Evolutionary conservation across 23 tunicate genomes (phyloP), one percentile per base, ranked within the genome.

Genomic region (Trididemnum nubilum): DNA sequence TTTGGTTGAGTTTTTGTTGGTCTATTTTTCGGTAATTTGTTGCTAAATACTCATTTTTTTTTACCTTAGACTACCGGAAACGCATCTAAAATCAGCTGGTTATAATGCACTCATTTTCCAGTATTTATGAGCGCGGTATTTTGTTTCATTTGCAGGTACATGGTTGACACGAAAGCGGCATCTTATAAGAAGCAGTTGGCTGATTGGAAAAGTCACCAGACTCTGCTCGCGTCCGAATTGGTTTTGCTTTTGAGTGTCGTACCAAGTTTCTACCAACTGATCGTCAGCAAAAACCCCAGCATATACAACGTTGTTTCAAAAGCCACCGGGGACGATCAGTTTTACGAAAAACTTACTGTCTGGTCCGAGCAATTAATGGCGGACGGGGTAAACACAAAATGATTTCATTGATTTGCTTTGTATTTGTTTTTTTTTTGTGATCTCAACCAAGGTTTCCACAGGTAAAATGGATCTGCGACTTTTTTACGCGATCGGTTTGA

Each of bases 181-280:
- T 3, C 26, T 22, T 26, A 61, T 21, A 61, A 26, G 54, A 44
- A 44, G 67, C 67, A 61, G 4, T 12, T 24, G 26, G 67, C 22
- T 22, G 67, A 61, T 26, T 88, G 93, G 93, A 82, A 80, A 64
- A 72, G 66, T 21, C 89, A 93, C 74, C 94, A 51, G 35, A 58
- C 63, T 12, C 57, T 93, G 38, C 86, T 93, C 0, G 86, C 94
- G 7, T 87, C 98, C 27, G 98, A 93, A 36, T 70, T 88, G 35
- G 83, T 84, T 27, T 64, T 93, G 25, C 64, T 93, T 23, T 72
- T 93, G 23, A 87, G 93, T 40, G 89, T 93, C 21, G 87, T 93
- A 0, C 98, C 98, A n/a, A 80, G 94, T 1, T 93, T 93, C 65
- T 93, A 93, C 75, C 61, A 92, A 32, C 63, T 71, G 59, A 79